phyloP scores from a whole-genome alignment of 2,113 vertebrate species.

The Anser brachyrhynchus region DNA sequence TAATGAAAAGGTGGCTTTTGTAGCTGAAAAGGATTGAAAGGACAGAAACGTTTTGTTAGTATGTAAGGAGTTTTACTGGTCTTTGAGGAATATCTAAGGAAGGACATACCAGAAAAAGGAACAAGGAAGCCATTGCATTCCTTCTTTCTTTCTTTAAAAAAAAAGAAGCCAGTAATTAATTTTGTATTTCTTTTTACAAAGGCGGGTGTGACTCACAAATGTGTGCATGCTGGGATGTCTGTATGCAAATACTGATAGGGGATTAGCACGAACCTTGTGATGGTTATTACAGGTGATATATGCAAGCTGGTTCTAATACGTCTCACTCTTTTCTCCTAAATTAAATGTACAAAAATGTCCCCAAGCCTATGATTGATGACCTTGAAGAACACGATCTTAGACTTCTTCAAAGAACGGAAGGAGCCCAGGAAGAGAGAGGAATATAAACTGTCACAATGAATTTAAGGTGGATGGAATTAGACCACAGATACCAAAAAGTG shows the following conservation, averaged over 20 bases:
- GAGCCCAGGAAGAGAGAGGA: no score
- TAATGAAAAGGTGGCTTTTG: not conserved
- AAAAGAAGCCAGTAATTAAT: not conserved
- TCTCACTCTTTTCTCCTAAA: not conserved
- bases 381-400: not conserved
- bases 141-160: not conserved
- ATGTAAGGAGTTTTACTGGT: not conserved
- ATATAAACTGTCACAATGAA: not conserved
- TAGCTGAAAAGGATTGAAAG: not conserved
- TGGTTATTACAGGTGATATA: not conserved
- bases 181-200: not conserved
- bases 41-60: not conserved
- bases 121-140: not conserved
- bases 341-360: not conserved
- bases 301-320: not conserved
- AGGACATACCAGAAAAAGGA: not conserved
- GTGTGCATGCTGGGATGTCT: not conserved
- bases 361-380: not conserved
- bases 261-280: not conserved
- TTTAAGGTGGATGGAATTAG: not conserved
- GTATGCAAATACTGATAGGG: not conserved
- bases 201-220: not conserved
- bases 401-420: not conserved
- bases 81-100: not conserved
- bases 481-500: not conserved